phyloP scores from a whole-genome alignment of 2,797 vertebrate genomes.

The Nothura maculosa region DNA sequence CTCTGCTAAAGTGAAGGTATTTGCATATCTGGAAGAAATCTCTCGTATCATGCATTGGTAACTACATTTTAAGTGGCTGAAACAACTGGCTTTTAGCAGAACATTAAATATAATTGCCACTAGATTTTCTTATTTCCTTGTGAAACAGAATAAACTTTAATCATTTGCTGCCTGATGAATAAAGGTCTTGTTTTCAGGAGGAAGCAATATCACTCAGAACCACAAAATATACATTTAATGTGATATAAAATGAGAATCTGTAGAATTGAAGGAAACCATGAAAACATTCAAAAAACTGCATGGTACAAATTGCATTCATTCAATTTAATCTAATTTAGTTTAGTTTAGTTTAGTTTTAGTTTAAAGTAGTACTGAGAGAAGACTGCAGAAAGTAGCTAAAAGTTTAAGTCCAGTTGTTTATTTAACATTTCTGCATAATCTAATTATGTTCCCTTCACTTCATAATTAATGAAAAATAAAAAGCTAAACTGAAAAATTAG shows the following conservation, averaged over 20 bases:
- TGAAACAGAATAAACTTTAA: neutral
- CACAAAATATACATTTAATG: neutral
- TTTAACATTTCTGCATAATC: neutral
- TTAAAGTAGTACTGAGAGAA: neutral
- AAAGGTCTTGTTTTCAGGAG: neutral
- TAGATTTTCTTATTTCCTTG: neutral
- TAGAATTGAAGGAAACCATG: neutral
- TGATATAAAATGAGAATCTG: neutral
- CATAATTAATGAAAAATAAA: neutral
- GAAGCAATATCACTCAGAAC: neutral
- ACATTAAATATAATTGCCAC: conserved; percentile 20
- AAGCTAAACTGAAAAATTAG: neutral
- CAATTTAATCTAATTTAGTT: no score
- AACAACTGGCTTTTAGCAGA: conserved; percentile 3
- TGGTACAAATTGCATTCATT: no score
- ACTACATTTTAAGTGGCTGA: conserved; percentile 35
- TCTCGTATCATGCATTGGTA: neutral
- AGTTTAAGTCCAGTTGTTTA: neutral
- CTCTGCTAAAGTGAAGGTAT: neutral
- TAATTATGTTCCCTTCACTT: neutral
- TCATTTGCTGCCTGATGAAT: neutral
- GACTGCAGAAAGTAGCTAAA: neutral
- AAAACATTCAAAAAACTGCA: neutral
- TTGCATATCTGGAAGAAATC: conserved; percentile 59
- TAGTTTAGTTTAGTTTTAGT: no score